Evolutionary conservation across 2,113 vertebrate genomes (phyloP).

Genomic region (Ovis canadensis): DNA sequence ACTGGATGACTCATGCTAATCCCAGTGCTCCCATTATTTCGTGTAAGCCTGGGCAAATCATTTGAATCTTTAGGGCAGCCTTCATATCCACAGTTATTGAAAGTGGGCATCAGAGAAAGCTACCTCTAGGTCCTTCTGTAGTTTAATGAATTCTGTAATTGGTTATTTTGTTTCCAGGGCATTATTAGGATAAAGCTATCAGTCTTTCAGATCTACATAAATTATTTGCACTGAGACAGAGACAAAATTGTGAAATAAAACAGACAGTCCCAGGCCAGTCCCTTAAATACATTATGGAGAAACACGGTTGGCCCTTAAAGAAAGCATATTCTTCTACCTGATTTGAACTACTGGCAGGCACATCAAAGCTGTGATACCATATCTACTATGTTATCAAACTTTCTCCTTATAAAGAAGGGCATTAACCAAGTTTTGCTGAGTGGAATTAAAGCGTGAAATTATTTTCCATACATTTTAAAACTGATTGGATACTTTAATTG

Average conservation of each 20-base stretch:
- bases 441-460: background rate
- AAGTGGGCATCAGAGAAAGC: background rate
- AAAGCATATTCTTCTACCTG: background rate
- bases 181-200: background rate
- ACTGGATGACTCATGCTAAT: background rate
- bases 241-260: background rate
- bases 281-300: background rate
- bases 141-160: background rate
- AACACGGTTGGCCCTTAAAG: background rate
- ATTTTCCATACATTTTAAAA: background rate
- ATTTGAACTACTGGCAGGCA: background rate
- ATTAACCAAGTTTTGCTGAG: background rate
- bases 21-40: background rate
- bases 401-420: background rate
- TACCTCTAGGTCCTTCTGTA: background rate
- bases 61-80: background rate
- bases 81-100: background rate
- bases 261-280: background rate
- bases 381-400: background rate
- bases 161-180: background rate
- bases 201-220: background rate
- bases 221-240: background rate
- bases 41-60: background rate
- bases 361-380: background rate
- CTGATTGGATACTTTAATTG: background rate